Evolutionary conservation across 2,888 invertebrate genomes (phyloP).

Genomic region (Caradrina clavipalpis): DNA sequence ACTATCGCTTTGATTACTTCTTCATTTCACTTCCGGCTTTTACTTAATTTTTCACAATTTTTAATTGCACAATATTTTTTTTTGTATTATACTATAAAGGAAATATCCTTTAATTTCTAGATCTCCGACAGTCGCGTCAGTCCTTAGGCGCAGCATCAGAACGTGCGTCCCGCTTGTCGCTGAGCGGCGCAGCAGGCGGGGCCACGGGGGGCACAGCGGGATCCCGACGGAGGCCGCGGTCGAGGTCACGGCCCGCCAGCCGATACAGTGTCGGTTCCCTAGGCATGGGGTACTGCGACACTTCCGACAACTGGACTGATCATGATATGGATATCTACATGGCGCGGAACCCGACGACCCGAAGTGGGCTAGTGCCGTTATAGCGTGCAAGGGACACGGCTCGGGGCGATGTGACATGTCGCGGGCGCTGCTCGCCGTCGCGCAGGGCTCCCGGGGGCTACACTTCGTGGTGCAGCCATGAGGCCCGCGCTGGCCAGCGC

Average conservation of each 20-base stretch:
- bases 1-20: conserved; percentile 65
- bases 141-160: conserved; percentile 96
- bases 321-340: conserved; percentile 99
- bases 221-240: conserved; percentile 94
- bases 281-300: conserved; percentile 96
- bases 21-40: conserved; percentile 52
- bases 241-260: conserved; percentile 95
- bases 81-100: conserved; percentile 15
- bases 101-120: conserved; percentile 82
- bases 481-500: conserved; percentile 64
- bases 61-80: background rate
- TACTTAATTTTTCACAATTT: conserved; percentile 29
- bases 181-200: conserved; percentile 92
- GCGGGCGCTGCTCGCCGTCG: conserved; percentile 72
- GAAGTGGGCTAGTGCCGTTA: conserved; percentile 96
- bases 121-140: conserved; percentile 96
- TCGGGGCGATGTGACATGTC: conserved; percentile 71
- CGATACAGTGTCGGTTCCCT: conserved; percentile 95
- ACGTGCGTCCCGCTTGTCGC: conserved; percentile 94
- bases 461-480: conserved; percentile 77
- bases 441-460: conserved; percentile 67
- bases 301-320: conserved; percentile 98
- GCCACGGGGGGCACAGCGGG: conserved; percentile 92
- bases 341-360: conserved; percentile 97
- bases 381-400: conserved; percentile 86